phyloP scores from a whole-genome alignment of 2,888 invertebrate genomes.

The Hypomecis atomaria region DNA sequence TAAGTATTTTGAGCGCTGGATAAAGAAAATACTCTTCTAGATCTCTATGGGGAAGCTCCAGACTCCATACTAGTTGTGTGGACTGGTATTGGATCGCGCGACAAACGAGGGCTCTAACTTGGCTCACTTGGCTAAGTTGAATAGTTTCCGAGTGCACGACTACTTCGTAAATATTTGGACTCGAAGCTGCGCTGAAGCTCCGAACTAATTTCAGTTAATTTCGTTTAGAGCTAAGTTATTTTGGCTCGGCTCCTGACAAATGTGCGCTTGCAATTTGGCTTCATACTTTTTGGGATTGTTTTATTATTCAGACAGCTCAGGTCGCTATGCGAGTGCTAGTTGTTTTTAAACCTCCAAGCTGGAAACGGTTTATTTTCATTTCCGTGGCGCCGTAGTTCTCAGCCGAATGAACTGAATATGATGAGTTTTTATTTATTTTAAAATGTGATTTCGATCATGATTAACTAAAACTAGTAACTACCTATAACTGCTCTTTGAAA shows the following conservation, averaged over 20 bases:
- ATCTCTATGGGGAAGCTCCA: slow-evolving; percentile 31
- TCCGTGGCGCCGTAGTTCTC: too few species aligned
- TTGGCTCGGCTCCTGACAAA: neutral
- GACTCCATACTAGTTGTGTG: slow-evolving; percentile 2
- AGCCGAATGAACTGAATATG: too few species aligned
- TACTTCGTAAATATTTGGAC: slow-evolving; percentile 25
- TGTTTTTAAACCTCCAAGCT: too few species aligned
- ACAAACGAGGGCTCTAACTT: slow-evolving; percentile 13
- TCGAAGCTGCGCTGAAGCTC: slow-evolving; percentile 12
- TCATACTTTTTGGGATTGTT: neutral
- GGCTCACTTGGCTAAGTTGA: slow-evolving; percentile 16
- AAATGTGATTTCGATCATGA: too few species aligned
- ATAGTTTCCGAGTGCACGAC: slow-evolving; percentile 18
- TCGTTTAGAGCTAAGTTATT: slow-evolving; percentile 13
- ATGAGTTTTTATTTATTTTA: too few species aligned
- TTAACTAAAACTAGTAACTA: too few species aligned
- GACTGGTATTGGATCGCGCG: slow-evolving; percentile 14
- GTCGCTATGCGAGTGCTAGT: too few species aligned
- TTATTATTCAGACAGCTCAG: too few species aligned
- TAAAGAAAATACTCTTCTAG: too few species aligned
- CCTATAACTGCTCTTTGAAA: too few species aligned
- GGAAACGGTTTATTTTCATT: too few species aligned
- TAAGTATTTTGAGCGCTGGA: too few species aligned
- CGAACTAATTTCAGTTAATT: slow-evolving; percentile 16
- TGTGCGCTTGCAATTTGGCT: neutral